These are phyloP conservation scores for Drosophila guanche DNA, from an alignment of 1,140 invertebrate species.

Conservation along the genomic window DNA sequence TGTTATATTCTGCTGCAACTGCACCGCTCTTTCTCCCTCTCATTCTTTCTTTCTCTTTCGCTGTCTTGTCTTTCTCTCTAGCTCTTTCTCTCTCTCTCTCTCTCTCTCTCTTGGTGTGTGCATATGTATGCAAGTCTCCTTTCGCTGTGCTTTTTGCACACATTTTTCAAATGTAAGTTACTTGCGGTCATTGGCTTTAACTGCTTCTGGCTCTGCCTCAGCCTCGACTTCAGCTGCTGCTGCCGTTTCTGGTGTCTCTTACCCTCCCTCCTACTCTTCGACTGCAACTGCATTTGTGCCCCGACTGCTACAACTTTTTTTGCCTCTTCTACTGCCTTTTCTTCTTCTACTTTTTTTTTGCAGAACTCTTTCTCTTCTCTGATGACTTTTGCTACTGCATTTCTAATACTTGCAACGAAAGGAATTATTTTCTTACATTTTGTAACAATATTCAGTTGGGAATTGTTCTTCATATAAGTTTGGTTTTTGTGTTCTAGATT, in stretches of 20 bases:
- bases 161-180: constrained; percentile 84
- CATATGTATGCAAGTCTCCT: constrained; percentile 66
- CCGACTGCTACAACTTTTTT: constrained; percentile 26
- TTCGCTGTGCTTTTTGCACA: constrained; percentile 81
- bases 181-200: constrained; percentile 83
- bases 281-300: constrained; percentile 38
- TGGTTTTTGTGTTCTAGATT: too few species aligned
- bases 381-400: background rate
- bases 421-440: too few species aligned
- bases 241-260: constrained; percentile 36
- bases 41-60: constrained; percentile 5
- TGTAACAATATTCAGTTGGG: too few species aligned
- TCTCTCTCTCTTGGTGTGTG: constrained; percentile 24
- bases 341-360: constrained; percentile 14
- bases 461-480: too few species aligned
- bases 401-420: background rate
- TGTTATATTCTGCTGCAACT: constrained; percentile 79
- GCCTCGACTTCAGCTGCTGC: constrained; percentile 20
- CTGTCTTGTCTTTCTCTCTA: background rate
- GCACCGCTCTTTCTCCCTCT: constrained; percentile 28
- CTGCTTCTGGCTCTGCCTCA: constrained; percentile 47
- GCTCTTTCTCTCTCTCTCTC: constrained; percentile 15
- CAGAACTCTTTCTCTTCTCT: constrained; percentile 33
- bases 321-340: constrained; percentile 9
- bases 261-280: constrained; percentile 20